Evolutionary conservation across 2,888 invertebrate species (phyloP), one percentile per base, ranked within the genome.

Genomic region (Mesochorus sp.): DNA sequence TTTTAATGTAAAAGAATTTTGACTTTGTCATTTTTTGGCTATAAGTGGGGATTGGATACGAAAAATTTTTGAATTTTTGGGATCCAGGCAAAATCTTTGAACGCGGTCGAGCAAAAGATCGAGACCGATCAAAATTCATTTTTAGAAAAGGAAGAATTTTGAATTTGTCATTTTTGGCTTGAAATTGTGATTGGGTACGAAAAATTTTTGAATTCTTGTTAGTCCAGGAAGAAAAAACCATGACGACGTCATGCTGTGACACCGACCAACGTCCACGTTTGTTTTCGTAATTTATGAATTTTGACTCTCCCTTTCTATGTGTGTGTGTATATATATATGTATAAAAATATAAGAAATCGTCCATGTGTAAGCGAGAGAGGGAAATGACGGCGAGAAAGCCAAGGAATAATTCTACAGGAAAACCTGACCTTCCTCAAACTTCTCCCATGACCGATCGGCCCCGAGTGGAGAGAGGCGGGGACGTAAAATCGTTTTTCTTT

Each of bases 261-360:
- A 17, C 21, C 19, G 31, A 64, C 47, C 28, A 34, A 14, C 12
- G n/a, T 28, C 10, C 19, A 6, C 17, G 14, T 42, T 67, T 51
- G 67, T 53, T 53, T 53, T 26, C 39, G 19, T 21, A 55, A 17
- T 39, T 55, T 44, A 14, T 1, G 31, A 31, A 66, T 28, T 21
- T 55, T 26, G 53, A 42, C 42, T 42, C 42, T 42, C 5, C 26
- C 21, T 21, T 5, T 24, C 51, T 3, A 1, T 8, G 26, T 37
- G 10, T 49, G n/a, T 10, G 2, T n/a, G 49, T 1, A n/a, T n/a
- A n/a, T n/a, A n/a, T n/a, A n/a, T n/a, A n/a, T n/a, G n/a, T n/a
- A n/a, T n/a, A n/a, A n/a, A n/a, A n/a, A n/a, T n/a, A 31, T 31
- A 10, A 17, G 44, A 14, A 42, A 26, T 42, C 8, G 26, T 3